Conservation (phyloP, 92 coral and sea anemone genomes). For the Phenganax subtilis region DNA sequence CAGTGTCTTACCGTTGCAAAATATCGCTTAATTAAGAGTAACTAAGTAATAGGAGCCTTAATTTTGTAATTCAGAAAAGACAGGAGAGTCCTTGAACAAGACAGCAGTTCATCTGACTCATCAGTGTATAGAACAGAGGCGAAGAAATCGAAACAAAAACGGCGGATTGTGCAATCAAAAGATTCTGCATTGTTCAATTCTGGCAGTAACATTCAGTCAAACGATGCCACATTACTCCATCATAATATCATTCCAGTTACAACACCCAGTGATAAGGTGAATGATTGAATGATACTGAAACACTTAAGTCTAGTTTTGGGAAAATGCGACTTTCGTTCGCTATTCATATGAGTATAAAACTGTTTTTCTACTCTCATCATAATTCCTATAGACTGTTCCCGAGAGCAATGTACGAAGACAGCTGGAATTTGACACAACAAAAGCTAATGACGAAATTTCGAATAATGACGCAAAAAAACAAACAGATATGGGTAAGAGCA, state of each 20-base stretch:
- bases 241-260: constrained; percentile 4
- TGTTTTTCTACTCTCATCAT: background rate
- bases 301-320: background rate
- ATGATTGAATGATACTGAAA: background rate
- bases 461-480: background rate
- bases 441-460: background rate
- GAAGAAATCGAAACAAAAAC: constrained; percentile 31
- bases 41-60: background rate
- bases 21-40: background rate
- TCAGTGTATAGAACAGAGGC: background rate
- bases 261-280: background rate
- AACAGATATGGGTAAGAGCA: background rate
- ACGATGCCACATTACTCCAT: background rate
- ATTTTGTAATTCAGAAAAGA: constrained; percentile 16
- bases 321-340: background rate
- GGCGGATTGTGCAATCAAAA: background rate
- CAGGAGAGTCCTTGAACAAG: constrained; percentile 20
- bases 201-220: too few relatives aligned
- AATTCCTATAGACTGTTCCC: background rate
- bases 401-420: constrained; percentile 14
- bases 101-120: background rate
- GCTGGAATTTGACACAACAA: constrained; percentile 6
- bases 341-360: background rate
- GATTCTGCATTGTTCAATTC: background rate
- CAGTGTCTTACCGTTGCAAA: background rate